Base-by-base conservation (phyloP, 2,888 invertebrate species). In the Scaptomyza caliginosa region DNA sequence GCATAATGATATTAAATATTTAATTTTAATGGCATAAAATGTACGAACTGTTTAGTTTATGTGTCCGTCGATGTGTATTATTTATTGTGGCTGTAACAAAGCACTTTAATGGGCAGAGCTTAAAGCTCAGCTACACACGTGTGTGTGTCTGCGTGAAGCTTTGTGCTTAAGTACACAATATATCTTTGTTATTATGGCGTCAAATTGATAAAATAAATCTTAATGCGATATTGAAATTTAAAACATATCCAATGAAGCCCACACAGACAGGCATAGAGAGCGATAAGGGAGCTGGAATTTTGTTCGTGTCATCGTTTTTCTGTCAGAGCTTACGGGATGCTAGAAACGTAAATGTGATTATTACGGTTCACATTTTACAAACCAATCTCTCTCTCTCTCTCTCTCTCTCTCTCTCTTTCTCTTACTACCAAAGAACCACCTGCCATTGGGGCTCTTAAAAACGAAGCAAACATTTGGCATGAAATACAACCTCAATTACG, bases 401-500 rank as follows among this genome's bases (percentile, higher is more conserved):
- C n/a, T n/a, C n/a, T n/a, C n/a, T n/a, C n/a, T n/a, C n/a, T n/a
- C n/a, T n/a, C n/a, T 13, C 2, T 8, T 8, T 16, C 32, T 4
- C 34, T n/a, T 6, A 11, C 34, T 3, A 2, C 23, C 3, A 19
- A 49, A 49, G 51, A 56, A 28, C 30, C 59, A 74, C 74, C 75
- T 73, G 74, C 69, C 64, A 32, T 39, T 43, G 58, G 48, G 39
- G 45, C 36, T 28, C 43, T 13, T 19, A 1, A 1, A 28, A 26
- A 39, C 40, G 5, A 40, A 46, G 54, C 55, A 59, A 39, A 70
- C 77, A 77, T 76, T 77, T 77, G 70, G 74, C 66, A 67, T 77
- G 74, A 76, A 70, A 76, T 77, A 76, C 70, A 77, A 70, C 76
- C 74, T 77, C 74, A 76, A 76, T 76, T 76, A 77, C 76, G 50